Base-by-base conservation (phyloP, 2,113 vertebrate genomes). In the Nothoprocta perdicaria region DNA sequence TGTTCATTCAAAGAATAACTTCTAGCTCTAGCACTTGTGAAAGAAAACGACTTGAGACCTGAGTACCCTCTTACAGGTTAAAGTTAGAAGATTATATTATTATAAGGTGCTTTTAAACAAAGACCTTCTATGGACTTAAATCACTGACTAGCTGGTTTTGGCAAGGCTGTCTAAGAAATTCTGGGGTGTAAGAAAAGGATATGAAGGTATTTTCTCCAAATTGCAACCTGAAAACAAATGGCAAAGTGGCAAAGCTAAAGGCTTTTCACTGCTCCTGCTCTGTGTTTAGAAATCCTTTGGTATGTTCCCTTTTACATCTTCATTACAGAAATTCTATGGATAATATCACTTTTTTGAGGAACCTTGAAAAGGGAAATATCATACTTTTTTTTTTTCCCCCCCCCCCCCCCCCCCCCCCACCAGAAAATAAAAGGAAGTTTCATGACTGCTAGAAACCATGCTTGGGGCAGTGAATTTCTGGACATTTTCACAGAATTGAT, bases 121-220 rank as follows among this genome's bases (percentile, higher is more conserved):
- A 38, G 35, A 38, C 35, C 35, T 38, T 38, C 35, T 14, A 43
- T 41, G 58, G 62, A 72, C 26, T 50, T 77, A 67, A 77, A 77
- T 80, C 62, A 8, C 6, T 17, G 58, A 82, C 68, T 82, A 80
- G 55, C 55, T 80, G 57, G 8, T 11, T 83, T 66, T 95, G 85
- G 81, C 83, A 91, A 91, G 52, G n/a, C 76, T 67, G 14, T 61
- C 3, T 0, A 62, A 60, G 65, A 86, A 33, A 52, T 67, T 18
- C 52, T 69, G 58, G 65, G 6, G 6, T 73, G 1, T 2, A 48
- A 69, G 21, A 77, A 45, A 62, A 60, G 45, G 61, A 8, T n/a
- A 31, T 63, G 22, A 86, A 87, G 14, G 63, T 41, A 85, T 89
- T 89, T 94, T 17, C 74, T 67, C 66, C n/a, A 66, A n/a, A 83